phyloP scores from a whole-genome alignment of 1,140 invertebrate species.

The Heliconius himera region DNA sequence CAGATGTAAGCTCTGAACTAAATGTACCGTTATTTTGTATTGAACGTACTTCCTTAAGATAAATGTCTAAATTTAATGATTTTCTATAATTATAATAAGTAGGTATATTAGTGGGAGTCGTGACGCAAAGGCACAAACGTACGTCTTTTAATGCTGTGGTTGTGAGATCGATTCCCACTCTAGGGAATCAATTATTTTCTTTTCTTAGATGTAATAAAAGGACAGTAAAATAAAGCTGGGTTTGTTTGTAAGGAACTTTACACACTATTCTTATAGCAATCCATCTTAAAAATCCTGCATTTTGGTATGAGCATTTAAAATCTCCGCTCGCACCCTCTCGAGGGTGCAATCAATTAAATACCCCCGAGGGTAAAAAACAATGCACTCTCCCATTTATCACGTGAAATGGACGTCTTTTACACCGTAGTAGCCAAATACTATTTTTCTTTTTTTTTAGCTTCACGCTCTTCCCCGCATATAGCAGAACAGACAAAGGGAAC shows the following conservation, averaged over 20 bases:
- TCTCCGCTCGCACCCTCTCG: slow-evolving; percentile 15
- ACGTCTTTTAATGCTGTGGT: no score
- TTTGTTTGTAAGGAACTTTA: neutral
- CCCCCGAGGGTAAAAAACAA: slow-evolving; percentile 49
- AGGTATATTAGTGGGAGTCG: no score
- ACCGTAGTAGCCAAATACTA: slow-evolving; percentile 16
- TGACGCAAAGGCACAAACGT: no score
- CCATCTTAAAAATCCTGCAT: slow-evolving; percentile 1
- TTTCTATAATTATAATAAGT: neutral
- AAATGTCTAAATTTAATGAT: neutral
- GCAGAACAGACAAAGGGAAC: no score
- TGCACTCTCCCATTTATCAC: slow-evolving; percentile 44
- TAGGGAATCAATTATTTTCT: no score
- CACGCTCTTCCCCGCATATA: no score
- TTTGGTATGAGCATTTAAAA: slow-evolving; percentile 8
- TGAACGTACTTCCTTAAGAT: neutral
- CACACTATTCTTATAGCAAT: neutral
- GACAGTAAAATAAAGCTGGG: neutral
- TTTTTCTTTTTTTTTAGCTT: neutral
- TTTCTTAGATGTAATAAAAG: neutral
- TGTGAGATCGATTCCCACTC: no score
- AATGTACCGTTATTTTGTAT: neutral
- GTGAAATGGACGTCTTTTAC: slow-evolving; percentile 31
- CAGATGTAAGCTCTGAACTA: slow-evolving; percentile 17
- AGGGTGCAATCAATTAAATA: slow-evolving; percentile 50